Conservation (phyloP, 37 sponge, comb jelly and placozoan species). For the Aphrocallistes beatrix region DNA sequence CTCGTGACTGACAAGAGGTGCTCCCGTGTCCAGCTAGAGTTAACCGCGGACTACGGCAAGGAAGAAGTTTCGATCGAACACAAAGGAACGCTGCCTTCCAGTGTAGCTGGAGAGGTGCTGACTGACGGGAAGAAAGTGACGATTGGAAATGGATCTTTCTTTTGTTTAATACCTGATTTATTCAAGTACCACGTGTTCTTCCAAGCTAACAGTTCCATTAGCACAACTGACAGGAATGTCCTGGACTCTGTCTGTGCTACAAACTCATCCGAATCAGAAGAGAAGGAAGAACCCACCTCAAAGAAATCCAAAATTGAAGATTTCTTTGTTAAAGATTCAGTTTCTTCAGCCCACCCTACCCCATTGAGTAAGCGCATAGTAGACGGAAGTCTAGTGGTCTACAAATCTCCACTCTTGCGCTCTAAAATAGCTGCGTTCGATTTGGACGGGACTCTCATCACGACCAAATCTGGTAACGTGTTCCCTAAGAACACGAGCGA, state of each 20-base stretch:
- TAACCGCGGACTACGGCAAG: constrained; percentile 39
- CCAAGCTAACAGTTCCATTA: background rate
- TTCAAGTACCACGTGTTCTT: constrained; percentile 43
- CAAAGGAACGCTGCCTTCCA: constrained; percentile 32
- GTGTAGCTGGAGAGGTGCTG: constrained; percentile 27
- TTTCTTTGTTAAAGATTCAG: background rate
- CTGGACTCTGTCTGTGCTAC: no score
- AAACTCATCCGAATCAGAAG: background rate
- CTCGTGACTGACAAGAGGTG: constrained; percentile 34
- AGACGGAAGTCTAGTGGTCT: background rate
- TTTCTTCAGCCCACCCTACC: background rate
- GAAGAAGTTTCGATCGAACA: constrained; percentile 42
- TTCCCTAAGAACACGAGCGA: constrained; percentile 55
- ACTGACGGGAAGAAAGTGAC: constrained; percentile 16
- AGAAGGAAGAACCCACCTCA: background rate
- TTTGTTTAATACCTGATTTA: constrained; percentile 35
- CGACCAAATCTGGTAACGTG: constrained; percentile 61
- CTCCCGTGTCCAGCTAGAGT: constrained; percentile 48
- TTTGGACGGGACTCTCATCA: constrained; percentile 74
- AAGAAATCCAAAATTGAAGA: background rate
- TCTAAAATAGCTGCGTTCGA: constrained; percentile 63
- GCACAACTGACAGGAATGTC: no score
- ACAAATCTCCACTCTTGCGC: background rate
- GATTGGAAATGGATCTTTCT: constrained; percentile 30
- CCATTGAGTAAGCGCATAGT: background rate